Evolutionary conservation across 2,888 invertebrate genomes (phyloP), one percentile per base, ranked within the genome.

Genomic region (Ischnura elegans): DNA sequence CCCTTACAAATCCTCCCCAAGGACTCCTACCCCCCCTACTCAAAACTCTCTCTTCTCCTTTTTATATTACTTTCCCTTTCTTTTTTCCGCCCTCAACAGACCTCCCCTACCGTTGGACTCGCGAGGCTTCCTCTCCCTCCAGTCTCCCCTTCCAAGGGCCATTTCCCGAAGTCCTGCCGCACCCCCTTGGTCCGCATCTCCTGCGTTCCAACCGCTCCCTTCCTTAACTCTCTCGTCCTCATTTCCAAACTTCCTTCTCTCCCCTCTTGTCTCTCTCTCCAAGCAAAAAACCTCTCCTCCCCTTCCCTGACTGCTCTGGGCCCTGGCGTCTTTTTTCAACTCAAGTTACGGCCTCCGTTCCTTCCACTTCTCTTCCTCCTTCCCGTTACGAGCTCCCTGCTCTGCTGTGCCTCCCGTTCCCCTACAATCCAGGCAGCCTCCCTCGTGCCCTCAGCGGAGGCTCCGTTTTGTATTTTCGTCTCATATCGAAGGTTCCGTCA

Each of bases 1-100:
- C 25, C n/a, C n/a, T n/a, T 5, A 25, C 61, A 61, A 6, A 25
- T n/a, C 61, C 19, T 25, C 61, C 21, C 61, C 61, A 47, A n/a
- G n/a, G n/a, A n/a, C 19, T 61, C 25, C 61, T n/a, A 25, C 16
- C 61, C 61, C 0, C 25, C 6, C 61, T 61, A 2, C 36, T 36
- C 36, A 76, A n/a, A 36, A 36, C 76, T 76, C 36, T 16, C 8
- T 36, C 76, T 66, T 42, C 90, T 90, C 90, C 90, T 90, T 90
- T 90, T 90, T 90, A 90, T 66, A 90, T 90, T 90, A 90, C 90
- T 90, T 90, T 90, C 90, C 43, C 61, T 90, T 90, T 90, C 90
- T 90, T 90, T 90, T 90, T 90, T 90, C 42, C 42, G 25, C 90
- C 43, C n/a, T n/a, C n/a, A n/a, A n/a, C n/a, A n/a, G n/a, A 29